A percentile compares a stretch with the other conserved stretches of the same genome.
phyloP scores from a whole-genome alignment of 2,888 invertebrate species.

The Trichogramma evanescens region DNA sequence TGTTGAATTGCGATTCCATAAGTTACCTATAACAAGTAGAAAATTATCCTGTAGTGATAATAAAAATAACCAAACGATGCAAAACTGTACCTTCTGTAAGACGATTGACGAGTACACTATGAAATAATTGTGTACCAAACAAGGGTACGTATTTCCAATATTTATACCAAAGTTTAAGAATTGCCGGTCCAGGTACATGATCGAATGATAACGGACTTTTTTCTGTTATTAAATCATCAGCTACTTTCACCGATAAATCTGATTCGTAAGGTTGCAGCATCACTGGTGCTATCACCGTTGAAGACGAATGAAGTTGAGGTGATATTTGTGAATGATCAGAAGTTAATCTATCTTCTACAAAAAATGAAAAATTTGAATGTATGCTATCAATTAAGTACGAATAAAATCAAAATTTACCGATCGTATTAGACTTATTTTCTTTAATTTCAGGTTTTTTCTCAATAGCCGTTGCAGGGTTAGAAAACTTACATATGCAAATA shows the following conservation, averaged over 20 bases:
- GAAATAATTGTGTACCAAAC: constrained; percentile 54
- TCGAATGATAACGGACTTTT: constrained; percentile 50
- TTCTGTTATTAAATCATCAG: constrained; percentile 20
- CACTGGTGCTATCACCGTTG: not conserved
- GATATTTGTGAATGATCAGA: not conserved
- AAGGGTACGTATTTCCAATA: constrained; percentile 57
- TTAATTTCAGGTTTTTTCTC: constrained; percentile 3
- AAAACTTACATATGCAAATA: not conserved
- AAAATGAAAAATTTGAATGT: too few species aligned
- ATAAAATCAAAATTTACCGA: not conserved
- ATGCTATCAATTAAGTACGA: too few species aligned
- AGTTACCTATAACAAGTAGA: constrained; percentile 32
- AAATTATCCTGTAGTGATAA: not conserved
- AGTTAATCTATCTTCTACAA: too few species aligned
- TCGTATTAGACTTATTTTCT: not conserved
- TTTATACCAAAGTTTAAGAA: constrained; percentile 54
- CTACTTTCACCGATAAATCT: not conserved
- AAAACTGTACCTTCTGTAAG: constrained; percentile 40
- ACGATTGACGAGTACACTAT: constrained; percentile 42
- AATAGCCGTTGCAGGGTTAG: constrained; percentile 4
- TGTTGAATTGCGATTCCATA: constrained; percentile 48
- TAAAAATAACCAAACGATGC: constrained; percentile 15
- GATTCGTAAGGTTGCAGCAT: not conserved
- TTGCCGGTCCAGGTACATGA: constrained; percentile 59
- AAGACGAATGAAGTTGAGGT: not conserved